These are phyloP conservation scores for Psococerastis gibbosa DNA, from an alignment of 2,888 invertebrate genomes.

Conservation along the genomic window DNA sequence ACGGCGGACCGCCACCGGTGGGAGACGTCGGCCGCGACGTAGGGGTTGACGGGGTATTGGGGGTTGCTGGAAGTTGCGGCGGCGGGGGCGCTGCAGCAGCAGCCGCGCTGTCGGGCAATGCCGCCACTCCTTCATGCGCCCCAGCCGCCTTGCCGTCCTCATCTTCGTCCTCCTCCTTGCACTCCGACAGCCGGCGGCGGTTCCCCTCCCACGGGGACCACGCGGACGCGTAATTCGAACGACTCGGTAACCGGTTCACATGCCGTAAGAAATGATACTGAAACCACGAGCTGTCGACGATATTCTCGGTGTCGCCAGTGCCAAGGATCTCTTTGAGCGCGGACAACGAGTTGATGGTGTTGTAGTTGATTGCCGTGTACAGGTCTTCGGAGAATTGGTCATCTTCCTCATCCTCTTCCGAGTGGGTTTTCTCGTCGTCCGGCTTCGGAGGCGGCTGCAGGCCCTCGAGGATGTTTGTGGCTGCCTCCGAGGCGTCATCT, in stretches of 20 bases:
- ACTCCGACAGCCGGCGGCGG: constrained; percentile 54
- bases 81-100: not conserved
- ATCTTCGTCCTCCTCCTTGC: constrained; percentile 68
- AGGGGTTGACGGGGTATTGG: constrained; percentile 22
- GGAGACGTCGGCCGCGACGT: constrained; percentile 24
- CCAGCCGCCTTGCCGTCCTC: constrained; percentile 25
- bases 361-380: constrained; percentile 46
- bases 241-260: constrained; percentile 46
- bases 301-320: constrained; percentile 27
- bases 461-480: constrained; percentile 13
- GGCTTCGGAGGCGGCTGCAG: constrained; percentile 13
- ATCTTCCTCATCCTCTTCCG: constrained; percentile 28
- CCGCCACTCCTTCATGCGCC: constrained; percentile 1
- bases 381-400: constrained; percentile 44
- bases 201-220: constrained; percentile 31
- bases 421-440: constrained; percentile 15
- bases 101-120: constrained; percentile 1
- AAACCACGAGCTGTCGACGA: constrained; percentile 33
- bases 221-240: constrained; percentile 25
- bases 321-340: constrained; percentile 44
- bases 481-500: constrained; percentile 6
- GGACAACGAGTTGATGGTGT: constrained; percentile 41
- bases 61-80: constrained; percentile 11
- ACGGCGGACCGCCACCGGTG: constrained; percentile 22
- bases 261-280: constrained; percentile 56